A percentile compares a stretch with the other conserved stretches of the same genome.
Conservation (phyloP, 2,113 vertebrate species). For the Amphiprion ocellaris region DNA sequence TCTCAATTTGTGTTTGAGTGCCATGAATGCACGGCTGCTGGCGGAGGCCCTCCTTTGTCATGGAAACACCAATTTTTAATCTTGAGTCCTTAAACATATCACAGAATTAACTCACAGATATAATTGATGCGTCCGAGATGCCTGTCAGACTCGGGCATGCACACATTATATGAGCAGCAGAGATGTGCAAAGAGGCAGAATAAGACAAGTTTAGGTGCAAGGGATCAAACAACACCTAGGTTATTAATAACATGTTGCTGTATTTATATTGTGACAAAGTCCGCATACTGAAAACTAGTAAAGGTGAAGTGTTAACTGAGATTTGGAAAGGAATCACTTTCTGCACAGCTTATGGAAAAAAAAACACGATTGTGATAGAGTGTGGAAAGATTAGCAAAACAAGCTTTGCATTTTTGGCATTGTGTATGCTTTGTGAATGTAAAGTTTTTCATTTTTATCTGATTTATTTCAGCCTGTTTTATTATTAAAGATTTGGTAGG, state of each 20-base stretch:
- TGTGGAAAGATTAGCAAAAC: slow-evolving; percentile 13
- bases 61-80: slow-evolving; percentile 83
- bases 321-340: slow-evolving; percentile 12
- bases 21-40: slow-evolving; percentile 60
- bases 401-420: slow-evolving; percentile 26
- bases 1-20: slow-evolving; percentile 76
- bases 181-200: slow-evolving; percentile 36
- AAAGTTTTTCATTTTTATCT: background rate
- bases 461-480: slow-evolving; percentile 1
- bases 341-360: slow-evolving; percentile 9
- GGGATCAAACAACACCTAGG: slow-evolving; percentile 35
- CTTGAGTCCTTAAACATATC: slow-evolving; percentile 66
- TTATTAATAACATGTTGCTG: slow-evolving; percentile 25
- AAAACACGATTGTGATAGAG: background rate
- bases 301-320: slow-evolving; percentile 32
- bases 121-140: slow-evolving; percentile 35
- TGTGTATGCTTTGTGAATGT: background rate
- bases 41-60: slow-evolving; percentile 79
- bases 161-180: background rate
- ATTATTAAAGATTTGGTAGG: slow-evolving; percentile 3
- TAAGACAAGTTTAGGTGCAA: slow-evolving; percentile 22
- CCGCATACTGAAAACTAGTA: slow-evolving; percentile 20
- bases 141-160: slow-evolving; percentile 22
- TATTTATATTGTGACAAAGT: slow-evolving; percentile 5
- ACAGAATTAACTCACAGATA: slow-evolving; percentile 57